Conservation (phyloP, 2,113 vertebrate genomes). For the Thomomys bottae region DNA sequence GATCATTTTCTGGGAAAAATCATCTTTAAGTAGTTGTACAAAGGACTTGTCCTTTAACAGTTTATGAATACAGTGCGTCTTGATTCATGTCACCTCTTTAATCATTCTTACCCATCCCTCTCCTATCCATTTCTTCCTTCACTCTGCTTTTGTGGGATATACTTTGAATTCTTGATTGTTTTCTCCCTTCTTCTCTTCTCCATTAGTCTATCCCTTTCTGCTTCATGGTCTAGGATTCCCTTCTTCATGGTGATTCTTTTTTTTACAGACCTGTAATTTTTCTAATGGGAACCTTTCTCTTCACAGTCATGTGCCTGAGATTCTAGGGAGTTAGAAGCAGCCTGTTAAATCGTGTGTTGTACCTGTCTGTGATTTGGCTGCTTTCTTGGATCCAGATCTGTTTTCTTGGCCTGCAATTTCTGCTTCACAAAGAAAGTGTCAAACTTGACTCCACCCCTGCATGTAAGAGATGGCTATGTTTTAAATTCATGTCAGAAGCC, state of each 20-base stretch:
- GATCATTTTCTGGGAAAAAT: too few species aligned
- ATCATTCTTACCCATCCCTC: too few species aligned
- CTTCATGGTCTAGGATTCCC: background rate
- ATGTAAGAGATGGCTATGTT: background rate
- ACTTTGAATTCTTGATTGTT: too few species aligned
- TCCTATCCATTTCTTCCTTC: too few species aligned
- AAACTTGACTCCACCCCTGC: background rate
- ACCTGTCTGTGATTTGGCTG: background rate
- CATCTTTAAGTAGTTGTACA: too few species aligned
- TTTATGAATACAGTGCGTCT: too few species aligned
- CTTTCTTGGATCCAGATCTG: background rate
- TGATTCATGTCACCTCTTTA: too few species aligned
- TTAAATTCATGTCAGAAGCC: background rate
- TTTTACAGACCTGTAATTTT: background rate
- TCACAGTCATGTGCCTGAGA: background rate
- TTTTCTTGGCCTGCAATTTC: conserved; percentile 22
- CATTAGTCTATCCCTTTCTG: background rate
- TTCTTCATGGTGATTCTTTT: background rate
- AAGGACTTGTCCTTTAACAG: too few species aligned
- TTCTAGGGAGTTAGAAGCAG: background rate
- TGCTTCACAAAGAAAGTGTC: background rate
- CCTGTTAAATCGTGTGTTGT: background rate
- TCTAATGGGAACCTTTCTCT: background rate
- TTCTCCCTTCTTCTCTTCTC: too few species aligned
- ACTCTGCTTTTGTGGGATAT: too few species aligned